Base-by-base conservation (phyloP, 1,140 invertebrate species). In the Augochlora pura region DNA sequence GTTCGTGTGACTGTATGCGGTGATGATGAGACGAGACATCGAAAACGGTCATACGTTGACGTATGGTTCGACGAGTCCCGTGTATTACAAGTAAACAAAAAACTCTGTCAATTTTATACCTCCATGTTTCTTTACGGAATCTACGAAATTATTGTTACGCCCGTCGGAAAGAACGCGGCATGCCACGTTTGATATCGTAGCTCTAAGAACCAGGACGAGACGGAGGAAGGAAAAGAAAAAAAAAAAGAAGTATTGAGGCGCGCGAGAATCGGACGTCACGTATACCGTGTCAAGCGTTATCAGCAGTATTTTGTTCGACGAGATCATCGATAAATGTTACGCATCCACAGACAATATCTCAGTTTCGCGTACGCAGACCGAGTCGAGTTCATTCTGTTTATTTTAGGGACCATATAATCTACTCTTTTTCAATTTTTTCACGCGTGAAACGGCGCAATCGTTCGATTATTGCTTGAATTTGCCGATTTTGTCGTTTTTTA, bases 81-180 rank as follows among this genome's bases (percentile, higher is more conserved):
- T 21, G 38, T n/a, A 64, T 65, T 23, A 52, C 21, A 21, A 65
- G 27, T 39, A 68, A 66, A 1, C 1, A 32, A 32, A 32, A 68
- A 66, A 46, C n/a, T 7, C 42, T 25, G 71, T 63, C 72, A 54
- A 79, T 82, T 82, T 85, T 82, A 65, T 85, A 85, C 72, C 73
- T 85, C 73, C 49, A 65, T 21, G 82, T 81, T 70, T 46, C 66
- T 82, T 84, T 82, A 79, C 72, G 79, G 77, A 68, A 68, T 66
- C 79, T 81, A 32, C 25, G 21, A 66, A 70, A 79, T 54, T 54
- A 77, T 87, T 82, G 82, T 82, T 78, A 77, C 10, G 75, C 73
- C 65, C 71, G 77, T 65, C 52, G 52, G 16, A 16, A 59, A 38
- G 32, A 59, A 67, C 10, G 46, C 10, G 46, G 57, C 2, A 25